Evolutionary conservation across 2,888 invertebrate genomes (phyloP).

Genomic region (Agriotes lineatus): DNA sequence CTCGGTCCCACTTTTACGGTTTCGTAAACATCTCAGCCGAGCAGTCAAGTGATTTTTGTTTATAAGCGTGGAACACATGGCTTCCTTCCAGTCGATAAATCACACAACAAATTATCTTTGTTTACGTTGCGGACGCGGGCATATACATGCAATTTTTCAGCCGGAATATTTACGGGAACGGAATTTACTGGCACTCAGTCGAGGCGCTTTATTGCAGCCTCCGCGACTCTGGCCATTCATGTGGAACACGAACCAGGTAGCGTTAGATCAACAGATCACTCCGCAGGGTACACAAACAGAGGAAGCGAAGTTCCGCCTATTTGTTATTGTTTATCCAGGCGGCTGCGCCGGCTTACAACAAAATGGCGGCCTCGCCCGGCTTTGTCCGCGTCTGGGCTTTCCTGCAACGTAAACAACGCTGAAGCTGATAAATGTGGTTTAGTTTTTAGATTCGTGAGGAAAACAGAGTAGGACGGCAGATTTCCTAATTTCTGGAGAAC

Average conservation of each 20-base stretch:
- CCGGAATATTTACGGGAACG: no score
- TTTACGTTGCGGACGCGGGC: conserved; percentile 38
- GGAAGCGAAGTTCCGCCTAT: conserved; percentile 33
- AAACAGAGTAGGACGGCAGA: no score
- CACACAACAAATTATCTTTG: conserved; percentile 49
- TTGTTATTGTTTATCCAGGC: conserved; percentile 38
- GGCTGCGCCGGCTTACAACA: conserved; percentile 16
- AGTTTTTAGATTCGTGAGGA: no score
- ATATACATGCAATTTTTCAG: conserved; percentile 33
- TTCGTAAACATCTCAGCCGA: conserved; percentile 46
- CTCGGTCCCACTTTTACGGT: conserved; percentile 40
- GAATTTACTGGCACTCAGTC: no score
- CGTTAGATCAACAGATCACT: conserved; percentile 31
- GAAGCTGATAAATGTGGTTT: no score
- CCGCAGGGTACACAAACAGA: conserved; percentile 29
- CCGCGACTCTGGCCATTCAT: no score
- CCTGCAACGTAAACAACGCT: no score
- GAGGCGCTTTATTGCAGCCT: no score
- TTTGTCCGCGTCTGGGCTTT: no score
- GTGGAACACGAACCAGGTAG: conserved; percentile 37
- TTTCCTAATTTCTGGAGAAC: no score
- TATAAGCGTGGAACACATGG: conserved; percentile 48
- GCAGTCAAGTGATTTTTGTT: conserved; percentile 44
- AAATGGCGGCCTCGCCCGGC: conserved; percentile 39
- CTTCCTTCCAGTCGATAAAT: conserved; percentile 49